phyloP scores from a whole-genome alignment of 2,797 vertebrate genomes.

The Protosalanx chinensis region DNA sequence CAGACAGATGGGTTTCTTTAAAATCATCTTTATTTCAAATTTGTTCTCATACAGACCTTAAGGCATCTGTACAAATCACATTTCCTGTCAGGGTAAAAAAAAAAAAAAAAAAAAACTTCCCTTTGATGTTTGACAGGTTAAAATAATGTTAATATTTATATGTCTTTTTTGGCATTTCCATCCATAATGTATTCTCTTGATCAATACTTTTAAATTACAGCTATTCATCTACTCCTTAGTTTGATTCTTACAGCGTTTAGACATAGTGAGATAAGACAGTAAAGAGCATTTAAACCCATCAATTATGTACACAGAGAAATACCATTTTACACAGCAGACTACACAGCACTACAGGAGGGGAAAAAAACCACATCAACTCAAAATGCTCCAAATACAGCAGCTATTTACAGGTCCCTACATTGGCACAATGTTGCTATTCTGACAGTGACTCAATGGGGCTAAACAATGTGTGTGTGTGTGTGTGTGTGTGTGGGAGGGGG shows the following conservation, averaged over 20 bases:
- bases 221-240: conserved; percentile 64
- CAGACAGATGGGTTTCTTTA: conserved; percentile 49
- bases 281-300: conserved; percentile 83
- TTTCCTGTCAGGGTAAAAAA: conserved; percentile 70
- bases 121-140: conserved; percentile 62
- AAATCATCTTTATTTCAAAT: conserved; percentile 74
- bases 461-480: conserved; percentile 5
- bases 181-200: conserved; percentile 36
- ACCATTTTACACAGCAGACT: conserved; percentile 74
- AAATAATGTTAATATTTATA: conserved; percentile 58
- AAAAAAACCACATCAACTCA: conserved; percentile 69
- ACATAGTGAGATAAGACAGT: conserved; percentile 76
- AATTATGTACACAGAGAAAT: conserved; percentile 88
- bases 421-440: conserved; percentile 64
- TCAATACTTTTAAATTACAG: conserved; percentile 66
- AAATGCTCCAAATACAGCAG: conserved; percentile 60
- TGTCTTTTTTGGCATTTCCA: conserved; percentile 41
- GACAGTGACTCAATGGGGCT: conserved; percentile 63
- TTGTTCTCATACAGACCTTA: conserved; percentile 70
- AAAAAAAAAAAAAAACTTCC: conserved; percentile 69
- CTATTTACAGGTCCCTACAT: conserved; percentile 78
- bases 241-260: conserved; percentile 78
- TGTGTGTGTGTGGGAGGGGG: not conserved
- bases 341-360: conserved; percentile 77
- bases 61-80: conserved; percentile 75